These are phyloP conservation scores for Rhopalosiphum padi DNA, from an alignment of 1,140 invertebrate genomes.

Conservation along the genomic window DNA sequence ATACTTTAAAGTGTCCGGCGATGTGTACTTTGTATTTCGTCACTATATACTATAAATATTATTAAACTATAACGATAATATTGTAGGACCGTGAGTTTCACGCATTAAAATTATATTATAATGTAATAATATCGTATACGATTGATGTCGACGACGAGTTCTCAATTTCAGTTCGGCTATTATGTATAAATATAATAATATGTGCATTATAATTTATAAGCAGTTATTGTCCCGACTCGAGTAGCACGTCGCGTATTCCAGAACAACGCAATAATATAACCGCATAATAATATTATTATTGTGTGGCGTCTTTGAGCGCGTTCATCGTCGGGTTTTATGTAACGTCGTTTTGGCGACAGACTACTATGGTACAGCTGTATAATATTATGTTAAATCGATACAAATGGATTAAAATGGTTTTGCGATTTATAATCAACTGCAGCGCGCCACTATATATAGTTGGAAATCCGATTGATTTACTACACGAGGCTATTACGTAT, in stretches of 20 bases:
- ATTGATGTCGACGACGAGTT: background rate
- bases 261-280: background rate
- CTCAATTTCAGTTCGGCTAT: background rate
- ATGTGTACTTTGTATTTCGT: conserved; percentile 31
- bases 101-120: background rate
- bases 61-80: background rate
- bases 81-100: background rate
- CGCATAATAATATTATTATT: background rate
- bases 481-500: background rate
- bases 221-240: background rate
- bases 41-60: background rate
- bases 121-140: background rate
- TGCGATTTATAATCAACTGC: background rate
- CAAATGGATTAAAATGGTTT: background rate
- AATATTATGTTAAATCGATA: background rate
- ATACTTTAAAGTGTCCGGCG: conserved; percentile 5
- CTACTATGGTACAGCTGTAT: background rate
- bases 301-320: background rate
- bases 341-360: background rate
- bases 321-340: background rate
- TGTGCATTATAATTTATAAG: background rate
- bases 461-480: background rate
- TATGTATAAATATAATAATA: background rate
- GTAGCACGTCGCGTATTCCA: background rate
- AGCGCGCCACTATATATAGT: background rate